Percentiles rank a stretch among this genome's conserved stretches.
Conservation (phyloP, 1,140 invertebrate species). For the Drosophila yakuba region DNA sequence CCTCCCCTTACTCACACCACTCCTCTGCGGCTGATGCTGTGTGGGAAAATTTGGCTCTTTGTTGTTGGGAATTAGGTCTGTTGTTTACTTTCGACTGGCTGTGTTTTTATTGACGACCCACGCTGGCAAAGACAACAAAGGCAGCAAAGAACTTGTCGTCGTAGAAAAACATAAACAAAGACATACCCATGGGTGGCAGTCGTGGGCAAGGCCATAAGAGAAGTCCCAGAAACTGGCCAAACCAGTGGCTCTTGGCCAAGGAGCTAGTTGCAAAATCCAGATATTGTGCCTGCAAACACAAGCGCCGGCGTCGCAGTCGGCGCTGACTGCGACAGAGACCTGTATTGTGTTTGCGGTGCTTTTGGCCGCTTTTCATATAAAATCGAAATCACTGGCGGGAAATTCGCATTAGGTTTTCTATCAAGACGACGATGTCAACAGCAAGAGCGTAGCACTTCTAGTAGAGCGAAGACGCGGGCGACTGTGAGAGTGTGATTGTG, state of each 20-base stretch:
- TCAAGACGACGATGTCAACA: conserved; percentile 84
- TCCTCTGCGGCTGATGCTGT: conserved; percentile 4
- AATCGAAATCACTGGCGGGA: conserved; percentile 80
- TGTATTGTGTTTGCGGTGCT: conserved; percentile 71
- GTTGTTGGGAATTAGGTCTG: conserved; percentile 78
- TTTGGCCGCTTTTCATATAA: conserved; percentile 80
- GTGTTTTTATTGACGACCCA: conserved; percentile 55
- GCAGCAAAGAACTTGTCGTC: conserved; percentile 17
- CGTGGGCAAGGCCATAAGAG: conserved; percentile 64
- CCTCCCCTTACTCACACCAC: not conserved
- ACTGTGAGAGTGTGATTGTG: conserved; percentile 59
- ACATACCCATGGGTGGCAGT: conserved; percentile 15
- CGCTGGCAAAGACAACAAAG: conserved; percentile 46
- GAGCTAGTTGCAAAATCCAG: conserved; percentile 28
- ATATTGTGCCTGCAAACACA: conserved; percentile 44
- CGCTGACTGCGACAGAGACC: conserved; percentile 51
- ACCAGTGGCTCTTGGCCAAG: conserved; percentile 33
- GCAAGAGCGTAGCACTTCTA: conserved; percentile 49
- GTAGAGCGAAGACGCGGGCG: conserved; percentile 65
- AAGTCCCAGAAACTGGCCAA: conserved; percentile 64
- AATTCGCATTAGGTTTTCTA: conserved; percentile 85
- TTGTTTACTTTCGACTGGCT: conserved; percentile 71
- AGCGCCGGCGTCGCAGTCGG: conserved; percentile 26
- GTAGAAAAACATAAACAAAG: conserved; percentile 37
- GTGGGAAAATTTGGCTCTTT: conserved; percentile 70